Conservation (phyloP, 2,888 invertebrate genomes). For the Leptinotarsa rubiginosa region DNA sequence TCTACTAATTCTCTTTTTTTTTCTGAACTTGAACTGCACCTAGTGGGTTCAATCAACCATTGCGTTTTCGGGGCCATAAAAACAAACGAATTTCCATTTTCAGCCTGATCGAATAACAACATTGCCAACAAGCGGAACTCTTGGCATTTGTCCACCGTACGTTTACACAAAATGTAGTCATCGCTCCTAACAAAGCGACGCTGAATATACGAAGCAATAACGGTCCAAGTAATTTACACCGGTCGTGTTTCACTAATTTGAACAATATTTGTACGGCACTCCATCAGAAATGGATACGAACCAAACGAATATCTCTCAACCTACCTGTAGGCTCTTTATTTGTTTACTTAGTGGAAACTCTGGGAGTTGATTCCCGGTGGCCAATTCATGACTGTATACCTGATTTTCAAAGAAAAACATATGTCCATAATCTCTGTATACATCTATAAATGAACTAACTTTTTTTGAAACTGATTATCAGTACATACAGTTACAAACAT, state of each 20-base stretch:
- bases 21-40: constrained; percentile 3
- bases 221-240: constrained; percentile 32
- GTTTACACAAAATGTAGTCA: constrained; percentile 12
- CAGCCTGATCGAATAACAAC: background rate
- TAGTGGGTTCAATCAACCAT: background rate
- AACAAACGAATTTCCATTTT: background rate
- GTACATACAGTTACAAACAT: no score
- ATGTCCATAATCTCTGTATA: no score
- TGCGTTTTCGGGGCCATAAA: background rate
- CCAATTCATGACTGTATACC: background rate
- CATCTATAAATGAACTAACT: no score
- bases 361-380: background rate
- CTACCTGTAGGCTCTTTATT: constrained; percentile 12
- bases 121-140: background rate
- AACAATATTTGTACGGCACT: constrained; percentile 28
- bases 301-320: background rate
- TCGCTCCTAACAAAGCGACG: constrained; percentile 21
- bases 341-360: background rate
- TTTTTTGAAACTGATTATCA: no score
- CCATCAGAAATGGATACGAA: constrained; percentile 23
- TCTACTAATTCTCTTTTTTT: no score
- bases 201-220: constrained; percentile 32
- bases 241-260: constrained; percentile 33
- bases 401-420: no score
- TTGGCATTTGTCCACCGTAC: constrained; percentile 10